Evolutionary conservation across 2,113 vertebrate species (phyloP), one percentile per base, ranked within the genome.

Genomic region (Tragelaphus buxtoni): DNA sequence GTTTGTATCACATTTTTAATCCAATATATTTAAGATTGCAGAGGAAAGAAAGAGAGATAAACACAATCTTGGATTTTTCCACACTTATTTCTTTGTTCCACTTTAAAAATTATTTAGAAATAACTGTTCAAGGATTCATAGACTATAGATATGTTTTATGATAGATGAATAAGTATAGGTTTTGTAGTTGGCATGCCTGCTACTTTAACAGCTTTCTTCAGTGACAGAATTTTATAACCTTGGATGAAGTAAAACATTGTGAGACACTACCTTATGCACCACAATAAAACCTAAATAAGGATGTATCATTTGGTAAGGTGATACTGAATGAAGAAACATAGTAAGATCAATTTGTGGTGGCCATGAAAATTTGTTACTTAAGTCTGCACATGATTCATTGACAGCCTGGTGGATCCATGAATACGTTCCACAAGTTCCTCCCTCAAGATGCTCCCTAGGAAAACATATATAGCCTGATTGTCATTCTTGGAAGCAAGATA

Each of bases 81-180:
- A 45, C 28, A 20, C 8, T 55, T 79, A 39, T 58, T 63, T 94
- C 53, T 49, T 58, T 91, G 11, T 90, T 92, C 32, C 14, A 88
- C 39, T 93, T 94, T 84, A 82, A 35, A 69, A 93, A 79, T 96
- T 51, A 90, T 92, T 95, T 94, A 95, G 79, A 56, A 91, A 74
- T 17, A 88, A 86, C 60, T 9, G 12, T 72, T 28, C 20, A 91
- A 92, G 39, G 45, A 94, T 93, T n/a, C 12, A 0, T 82, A 51
- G n/a, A 96, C 74, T 88, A 39, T 28, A 61, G 53, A 84, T 88
- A 92, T 35, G n/a, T 24, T 81, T 90, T 86, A 61, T 89, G 93
- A 77, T 82, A 86, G 55, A 88, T 61, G 58, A 97, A 86, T 91
- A 39, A 94, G 30, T 60, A 82, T 56, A 88, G 35, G 20, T 90